Conservation (phyloP, 2,113 vertebrate species). For the Bubo blakistoni region DNA sequence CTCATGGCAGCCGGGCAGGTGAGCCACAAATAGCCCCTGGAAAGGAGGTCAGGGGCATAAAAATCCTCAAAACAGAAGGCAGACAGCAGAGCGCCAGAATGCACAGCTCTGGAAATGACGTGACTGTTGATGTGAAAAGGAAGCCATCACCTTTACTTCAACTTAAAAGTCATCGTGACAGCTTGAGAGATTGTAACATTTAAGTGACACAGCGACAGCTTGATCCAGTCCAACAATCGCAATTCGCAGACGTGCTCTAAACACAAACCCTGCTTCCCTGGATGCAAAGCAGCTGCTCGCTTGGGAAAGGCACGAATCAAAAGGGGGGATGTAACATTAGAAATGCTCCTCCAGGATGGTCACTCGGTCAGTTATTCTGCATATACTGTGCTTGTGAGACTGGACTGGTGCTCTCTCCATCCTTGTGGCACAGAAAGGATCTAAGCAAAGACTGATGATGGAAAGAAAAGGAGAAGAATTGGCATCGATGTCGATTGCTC, state of each 20-base stretch:
- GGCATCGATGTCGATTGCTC: neutral
- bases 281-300: neutral
- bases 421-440: neutral
- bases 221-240: neutral
- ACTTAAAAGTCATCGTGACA: conserved; percentile 14
- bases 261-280: neutral
- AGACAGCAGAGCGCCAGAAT: neutral
- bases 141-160: conserved; percentile 42
- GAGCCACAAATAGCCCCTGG: neutral
- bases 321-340: neutral
- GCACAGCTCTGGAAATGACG: neutral
- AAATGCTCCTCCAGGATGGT: neutral
- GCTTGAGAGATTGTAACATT: conserved; percentile 48
- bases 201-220: conserved; percentile 33
- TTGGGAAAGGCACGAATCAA: neutral
- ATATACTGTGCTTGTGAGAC: neutral
- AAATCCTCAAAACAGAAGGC: neutral
- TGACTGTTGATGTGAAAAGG: neutral
- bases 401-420: neutral
- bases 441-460: neutral
- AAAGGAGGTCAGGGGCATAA: neutral
- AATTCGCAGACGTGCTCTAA: neutral
- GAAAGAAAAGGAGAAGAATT: neutral
- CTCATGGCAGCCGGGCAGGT: neutral
- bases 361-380: neutral